Base-by-base conservation (phyloP, 2,113 vertebrate species). In the Myotis lucifugus region DNA sequence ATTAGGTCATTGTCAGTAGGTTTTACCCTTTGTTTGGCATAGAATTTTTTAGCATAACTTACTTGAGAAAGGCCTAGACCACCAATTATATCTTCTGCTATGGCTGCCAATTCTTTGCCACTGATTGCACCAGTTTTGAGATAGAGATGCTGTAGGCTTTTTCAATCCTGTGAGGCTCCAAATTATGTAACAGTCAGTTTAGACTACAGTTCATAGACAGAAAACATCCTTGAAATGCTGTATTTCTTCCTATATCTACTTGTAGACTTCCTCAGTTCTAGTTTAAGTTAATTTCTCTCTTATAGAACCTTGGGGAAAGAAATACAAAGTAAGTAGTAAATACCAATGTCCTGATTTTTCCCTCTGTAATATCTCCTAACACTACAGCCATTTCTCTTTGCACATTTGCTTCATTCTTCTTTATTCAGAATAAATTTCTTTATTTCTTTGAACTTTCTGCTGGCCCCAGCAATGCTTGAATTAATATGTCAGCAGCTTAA, bases 301-400 rank as follows among this genome's bases (percentile, higher is more conserved):
- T 70, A 46, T 42, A 91, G 77, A 93, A 95, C 74, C 92, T 92
- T 78, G 34, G 52, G 48, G n/a, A 90, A 85, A 89, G 56, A n/a
- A 61, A 79, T 23, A 84, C 37, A 13, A 92, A 88, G 6, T 42
- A 88, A 82, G 42, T 40, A 96, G 14, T 61, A 84, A 76, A 88
- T 73, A 15, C 18, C 37, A 83, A 90, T 42, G 70, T 52, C 50
- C 56, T 79, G 34, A 23, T 59, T 72, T 81, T 70, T 37, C n/a
- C 17, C 27, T 54, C 64, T 79, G 21, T n/a, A 50, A 84, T 74
- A 85, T 95, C 46, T 94, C 64, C 52, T 69, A 70, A 82, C 34
- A 64, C 67, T 82, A 15, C 1, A 46, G n/a, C 8, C 21, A 73
- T 82, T 67, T 77, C n/a, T 87, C 46, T 73, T 84, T 88, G 72